Base-by-base conservation (phyloP, 2,113 vertebrate species). In the Zapornia atra region DNA sequence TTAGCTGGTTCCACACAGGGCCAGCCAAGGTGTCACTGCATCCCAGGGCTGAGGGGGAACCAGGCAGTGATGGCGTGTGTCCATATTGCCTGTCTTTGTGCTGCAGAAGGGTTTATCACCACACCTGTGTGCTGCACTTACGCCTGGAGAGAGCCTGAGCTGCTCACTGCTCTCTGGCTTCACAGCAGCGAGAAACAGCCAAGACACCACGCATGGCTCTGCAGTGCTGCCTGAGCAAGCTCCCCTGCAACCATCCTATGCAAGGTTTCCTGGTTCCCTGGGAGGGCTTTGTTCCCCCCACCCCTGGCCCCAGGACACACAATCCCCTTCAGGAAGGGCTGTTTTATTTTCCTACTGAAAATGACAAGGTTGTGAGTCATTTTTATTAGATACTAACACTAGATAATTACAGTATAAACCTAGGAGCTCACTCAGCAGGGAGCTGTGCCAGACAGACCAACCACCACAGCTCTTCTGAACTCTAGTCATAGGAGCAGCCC, bases 21-120 rank as follows among this genome's bases (percentile, higher is more conserved):
- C 26, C 38, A 40, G 25, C 21, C 5, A 5, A 92, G 11, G 14
- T 16, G 38, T 44, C 15, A 1, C 14, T 34, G 34, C 66, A 38
- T 40, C 40, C 65, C 56, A 29, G 17, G 59, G 19, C 22, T 59
- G 48, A 70, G 38, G 11, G 1, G 4, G 46, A 66, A 77, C 20
- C 2, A 4, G 29, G 5, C 3, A 59, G 59, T 14, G 28, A 18
- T 0, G 0, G 19, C 20, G 11, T 10, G 6, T 4, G 9, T 40
- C 73, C 12, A 21, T 31, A 54, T 33, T 44, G 24, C 44, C 19
- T 68, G 38, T 29, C 22, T 65, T 20, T 5, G 2, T 29, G 26
- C 60, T 80, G 36, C 15, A 59, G 66, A 50, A 61, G 28, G 51
- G 33, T 46, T 70, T 42, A 24, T 36, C 51, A 56, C 12, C 46